Conservation (phyloP, 2,888 invertebrate species). For the Limenitis camilla region DNA sequence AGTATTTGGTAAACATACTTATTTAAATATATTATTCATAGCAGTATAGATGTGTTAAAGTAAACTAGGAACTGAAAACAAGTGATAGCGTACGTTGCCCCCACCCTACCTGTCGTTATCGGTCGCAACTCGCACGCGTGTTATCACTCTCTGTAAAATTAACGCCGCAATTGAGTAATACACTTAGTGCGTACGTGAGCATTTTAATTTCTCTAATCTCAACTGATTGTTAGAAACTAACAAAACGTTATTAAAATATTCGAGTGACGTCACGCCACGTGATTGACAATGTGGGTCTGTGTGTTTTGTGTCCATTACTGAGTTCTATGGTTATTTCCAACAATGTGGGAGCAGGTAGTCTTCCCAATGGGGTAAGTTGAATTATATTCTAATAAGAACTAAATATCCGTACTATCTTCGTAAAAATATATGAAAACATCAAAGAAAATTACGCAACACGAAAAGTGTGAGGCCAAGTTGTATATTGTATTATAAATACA, state of each 20-base stretch:
- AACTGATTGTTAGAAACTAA: slow-evolving; percentile 9
- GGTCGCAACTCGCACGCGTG: slow-evolving; percentile 31
- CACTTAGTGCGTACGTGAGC: slow-evolving; percentile 16
- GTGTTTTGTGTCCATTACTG: background rate
- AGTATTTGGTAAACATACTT: background rate
- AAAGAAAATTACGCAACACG: too few species aligned
- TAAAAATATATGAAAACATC: too few species aligned
- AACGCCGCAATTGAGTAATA: slow-evolving; percentile 24
- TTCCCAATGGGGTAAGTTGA: slow-evolving; percentile 17
- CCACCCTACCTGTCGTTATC: slow-evolving; percentile 29
- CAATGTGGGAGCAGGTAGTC: slow-evolving; percentile 11
- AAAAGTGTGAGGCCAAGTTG: too few species aligned
- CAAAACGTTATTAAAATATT: too few species aligned
- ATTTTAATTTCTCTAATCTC: slow-evolving; percentile 11
- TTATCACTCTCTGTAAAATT: slow-evolving; percentile 32
- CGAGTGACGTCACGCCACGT: slow-evolving; percentile 11
- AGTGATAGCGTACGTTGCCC: slow-evolving; percentile 30
- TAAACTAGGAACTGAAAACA: slow-evolving; percentile 7
- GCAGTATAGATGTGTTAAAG: background rate
- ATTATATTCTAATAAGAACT: background rate
- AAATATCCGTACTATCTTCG: background rate
- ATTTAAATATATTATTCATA: background rate
- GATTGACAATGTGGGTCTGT: slow-evolving; percentile 2
- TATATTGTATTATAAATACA: too few species aligned
- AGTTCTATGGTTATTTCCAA: slow-evolving; percentile 15